Conservation (phyloP, 2,113 vertebrate species). For the Mesocricetus auratus region DNA sequence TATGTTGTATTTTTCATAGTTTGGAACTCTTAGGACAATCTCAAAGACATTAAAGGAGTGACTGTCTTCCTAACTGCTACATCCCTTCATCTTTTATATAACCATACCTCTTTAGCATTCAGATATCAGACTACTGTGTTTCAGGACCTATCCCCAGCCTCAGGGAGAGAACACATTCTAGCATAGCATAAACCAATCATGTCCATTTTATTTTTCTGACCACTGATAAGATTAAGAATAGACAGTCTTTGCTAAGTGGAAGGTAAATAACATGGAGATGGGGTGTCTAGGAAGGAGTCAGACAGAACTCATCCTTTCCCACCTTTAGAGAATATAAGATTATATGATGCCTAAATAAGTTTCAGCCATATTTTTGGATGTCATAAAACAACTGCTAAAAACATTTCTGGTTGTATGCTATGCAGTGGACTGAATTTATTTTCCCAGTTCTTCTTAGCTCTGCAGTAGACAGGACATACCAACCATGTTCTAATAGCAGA, state of each 20-base stretch:
- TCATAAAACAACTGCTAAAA: slow-evolving; percentile 6
- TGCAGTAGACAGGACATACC: not conserved
- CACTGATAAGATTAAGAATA: not conserved
- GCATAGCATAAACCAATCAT: not conserved
- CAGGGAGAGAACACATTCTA: not conserved
- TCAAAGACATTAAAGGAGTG: not conserved
- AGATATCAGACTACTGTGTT: not conserved
- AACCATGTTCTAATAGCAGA: not conserved
- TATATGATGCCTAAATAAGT: slow-evolving; percentile 19
- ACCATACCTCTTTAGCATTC: not conserved
- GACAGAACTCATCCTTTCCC: not conserved
- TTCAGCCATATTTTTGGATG: slow-evolving; percentile 7
- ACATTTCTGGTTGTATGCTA: not conserved
- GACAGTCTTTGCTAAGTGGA: not conserved
- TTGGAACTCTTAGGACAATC: not conserved
- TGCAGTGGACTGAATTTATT: not conserved
- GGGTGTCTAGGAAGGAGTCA: not conserved
- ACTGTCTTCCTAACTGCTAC: slow-evolving; percentile 25
- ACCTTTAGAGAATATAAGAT: slow-evolving; percentile 30
- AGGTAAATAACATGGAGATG: not conserved
- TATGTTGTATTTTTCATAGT: not conserved
- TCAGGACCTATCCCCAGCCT: not conserved
- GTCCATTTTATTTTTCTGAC: not conserved
- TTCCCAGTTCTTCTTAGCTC: slow-evolving; percentile 8
- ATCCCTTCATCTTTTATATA: slow-evolving; percentile 23